These are phyloP conservation scores for Deilephila elpenor DNA, from an alignment of 2,888 invertebrate genomes.

Conservation along the genomic window DNA sequence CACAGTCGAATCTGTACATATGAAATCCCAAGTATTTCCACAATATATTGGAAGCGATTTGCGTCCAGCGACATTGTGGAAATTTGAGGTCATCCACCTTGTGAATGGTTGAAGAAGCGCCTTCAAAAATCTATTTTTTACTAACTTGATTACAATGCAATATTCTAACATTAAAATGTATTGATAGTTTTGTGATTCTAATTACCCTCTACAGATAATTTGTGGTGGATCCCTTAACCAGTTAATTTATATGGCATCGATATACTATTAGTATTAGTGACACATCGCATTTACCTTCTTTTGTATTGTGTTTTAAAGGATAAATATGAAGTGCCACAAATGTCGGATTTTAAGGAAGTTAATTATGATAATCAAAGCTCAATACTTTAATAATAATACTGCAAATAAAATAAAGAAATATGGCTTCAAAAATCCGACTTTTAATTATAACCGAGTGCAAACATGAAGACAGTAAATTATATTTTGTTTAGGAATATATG, in stretches of 20 bases:
- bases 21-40: too few relatives aligned
- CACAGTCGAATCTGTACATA: too few relatives aligned
- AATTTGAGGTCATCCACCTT: too few relatives aligned
- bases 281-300: constrained; percentile 11
- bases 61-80: too few relatives aligned
- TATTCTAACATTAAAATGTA: background rate
- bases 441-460: constrained; percentile 18
- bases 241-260: constrained; percentile 15
- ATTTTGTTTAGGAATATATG: background rate
- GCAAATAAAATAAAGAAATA: background rate
- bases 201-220: constrained; percentile 9
- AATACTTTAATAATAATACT: background rate
- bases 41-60: too few relatives aligned
- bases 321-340: background rate
- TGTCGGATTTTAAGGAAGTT: constrained; percentile 17
- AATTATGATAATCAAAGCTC: background rate
- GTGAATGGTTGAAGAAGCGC: too few relatives aligned
- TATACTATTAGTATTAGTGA: constrained; percentile 5
- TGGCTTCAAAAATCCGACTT: constrained; percentile 23
- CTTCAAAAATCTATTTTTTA: background rate
- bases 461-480: background rate
- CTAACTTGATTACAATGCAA: background rate
- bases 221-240: constrained; percentile 26
- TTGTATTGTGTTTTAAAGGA: background rate
- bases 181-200: background rate